Evolutionary conservation across 2,888 invertebrate genomes (phyloP).

Genomic region (Scrobipalpa atriplicella): DNA sequence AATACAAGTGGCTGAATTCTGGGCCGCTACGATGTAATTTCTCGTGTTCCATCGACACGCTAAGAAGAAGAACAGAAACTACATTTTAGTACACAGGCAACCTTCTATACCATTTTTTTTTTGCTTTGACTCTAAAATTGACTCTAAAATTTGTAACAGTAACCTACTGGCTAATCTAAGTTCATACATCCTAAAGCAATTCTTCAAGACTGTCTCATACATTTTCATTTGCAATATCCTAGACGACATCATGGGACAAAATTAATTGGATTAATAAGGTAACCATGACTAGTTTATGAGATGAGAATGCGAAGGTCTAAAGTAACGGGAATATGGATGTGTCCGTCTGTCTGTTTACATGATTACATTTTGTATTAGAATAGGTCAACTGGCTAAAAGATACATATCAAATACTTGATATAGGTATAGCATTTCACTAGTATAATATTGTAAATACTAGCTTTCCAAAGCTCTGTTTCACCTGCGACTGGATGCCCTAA

Average conservation of each 20-base stretch:
- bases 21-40: too few relatives aligned
- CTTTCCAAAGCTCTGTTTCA: too few relatives aligned
- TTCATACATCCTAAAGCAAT: not conserved
- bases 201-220: not conserved
- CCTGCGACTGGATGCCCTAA: too few relatives aligned
- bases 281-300: slow-evolving; percentile 39
- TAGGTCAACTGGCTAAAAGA: slow-evolving; percentile 15
- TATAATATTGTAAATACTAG: too few relatives aligned
- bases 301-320: slow-evolving; percentile 59
- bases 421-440: not conserved
- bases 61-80: too few relatives aligned
- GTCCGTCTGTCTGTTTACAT: slow-evolving; percentile 20
- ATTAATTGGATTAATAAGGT: slow-evolving; percentile 52
- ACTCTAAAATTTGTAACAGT: too few relatives aligned
- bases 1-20: too few relatives aligned
- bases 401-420: not conserved
- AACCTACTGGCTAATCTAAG: not conserved
- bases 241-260: slow-evolving; percentile 13
- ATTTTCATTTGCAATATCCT: slow-evolving; percentile 2
- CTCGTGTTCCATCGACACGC: too few relatives aligned
- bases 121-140: too few relatives aligned
- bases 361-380: slow-evolving; percentile 13
- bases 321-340: slow-evolving; percentile 53
- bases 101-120: too few relatives aligned
- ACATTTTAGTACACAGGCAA: too few relatives aligned